A percentile compares a stretch with the other conserved stretches of the same genome.
These are phyloP conservation scores for Aspidiotus destructor DNA, from an alignment of 2,888 invertebrate genomes.

Conservation along the genomic window DNA sequence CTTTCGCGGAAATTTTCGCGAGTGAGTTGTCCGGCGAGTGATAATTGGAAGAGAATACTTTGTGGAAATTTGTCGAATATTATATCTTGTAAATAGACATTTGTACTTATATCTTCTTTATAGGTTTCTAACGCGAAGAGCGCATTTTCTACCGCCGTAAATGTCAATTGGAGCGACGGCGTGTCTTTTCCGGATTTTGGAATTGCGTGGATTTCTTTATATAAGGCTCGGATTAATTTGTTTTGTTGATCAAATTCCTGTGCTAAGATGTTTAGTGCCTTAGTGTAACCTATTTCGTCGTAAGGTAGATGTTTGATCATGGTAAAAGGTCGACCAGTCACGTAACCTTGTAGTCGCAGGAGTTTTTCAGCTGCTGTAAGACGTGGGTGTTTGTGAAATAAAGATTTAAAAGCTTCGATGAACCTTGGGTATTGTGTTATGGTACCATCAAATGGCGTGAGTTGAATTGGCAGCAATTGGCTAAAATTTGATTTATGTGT, in stretches of 20 bases:
- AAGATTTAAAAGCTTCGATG: background rate
- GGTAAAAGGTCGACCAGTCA: background rate
- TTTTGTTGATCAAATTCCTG: background rate
- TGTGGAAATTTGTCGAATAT: background rate
- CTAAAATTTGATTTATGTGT: background rate
- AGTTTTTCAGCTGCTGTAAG: background rate
- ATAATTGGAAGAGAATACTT: background rate
- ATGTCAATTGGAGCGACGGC: background rate
- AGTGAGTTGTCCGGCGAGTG: background rate
- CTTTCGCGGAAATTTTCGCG: background rate
- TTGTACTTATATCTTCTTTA: background rate
- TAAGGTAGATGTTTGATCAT: background rate
- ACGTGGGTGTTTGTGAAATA: background rate
- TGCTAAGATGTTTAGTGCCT: background rate
- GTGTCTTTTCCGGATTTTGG: conserved; percentile 1
- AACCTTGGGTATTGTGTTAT: background rate
- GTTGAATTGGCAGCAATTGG: background rate
- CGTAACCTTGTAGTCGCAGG: background rate
- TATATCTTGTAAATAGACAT: background rate
- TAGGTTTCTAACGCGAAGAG: background rate
- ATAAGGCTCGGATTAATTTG: background rate
- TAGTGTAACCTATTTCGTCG: background rate
- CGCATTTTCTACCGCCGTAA: background rate
- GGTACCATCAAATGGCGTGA: background rate
- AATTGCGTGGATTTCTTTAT: background rate